Evolutionary conservation across 1,140 invertebrate genomes (phyloP).

Genomic region (Aphis gossypii): DNA sequence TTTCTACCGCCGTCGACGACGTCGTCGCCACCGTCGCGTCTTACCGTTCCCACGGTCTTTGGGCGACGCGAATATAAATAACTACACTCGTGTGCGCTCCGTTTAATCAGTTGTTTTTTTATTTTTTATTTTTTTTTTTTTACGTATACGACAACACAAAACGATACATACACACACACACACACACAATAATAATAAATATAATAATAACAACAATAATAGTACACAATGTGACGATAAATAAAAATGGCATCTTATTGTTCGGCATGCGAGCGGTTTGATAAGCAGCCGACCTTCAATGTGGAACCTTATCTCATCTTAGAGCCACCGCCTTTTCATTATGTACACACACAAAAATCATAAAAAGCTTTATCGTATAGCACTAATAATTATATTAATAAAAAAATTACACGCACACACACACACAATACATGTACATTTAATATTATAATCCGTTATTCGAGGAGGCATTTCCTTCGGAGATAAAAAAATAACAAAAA

Average conservation of each 20-base stretch:
- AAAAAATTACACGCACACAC: background rate
- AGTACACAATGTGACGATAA: conserved; percentile 47
- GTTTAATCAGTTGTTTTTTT: conserved; percentile 44
- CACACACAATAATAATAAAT: conserved; percentile 9
- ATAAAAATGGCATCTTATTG: conserved; percentile 54
- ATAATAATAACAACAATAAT: conserved; percentile 42
- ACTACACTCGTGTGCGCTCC: conserved; percentile 32
- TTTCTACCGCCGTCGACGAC: conserved; percentile 21
- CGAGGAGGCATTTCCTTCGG: conserved; percentile 51
- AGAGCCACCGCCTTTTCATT: conserved; percentile 8
- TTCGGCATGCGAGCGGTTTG: conserved; percentile 36
- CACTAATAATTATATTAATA: background rate
- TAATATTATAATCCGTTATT: conserved; percentile 47
- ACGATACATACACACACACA: background rate
- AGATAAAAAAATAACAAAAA: conserved; percentile 42
- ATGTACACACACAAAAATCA: conserved; percentile 21
- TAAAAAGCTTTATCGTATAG: conserved; percentile 20
- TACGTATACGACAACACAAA: conserved; percentile 30
- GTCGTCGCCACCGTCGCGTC: conserved; percentile 17
- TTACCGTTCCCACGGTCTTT: conserved; percentile 54
- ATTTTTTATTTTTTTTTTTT: background rate
- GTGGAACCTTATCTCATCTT: conserved; percentile 32
- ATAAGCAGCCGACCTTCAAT: conserved; percentile 44
- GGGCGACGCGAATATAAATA: conserved; percentile 55
- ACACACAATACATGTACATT: too few relatives aligned